Evolutionary conservation across 2,113 vertebrate genomes (phyloP).

Genomic region (Triplophysa siluroides): DNA sequence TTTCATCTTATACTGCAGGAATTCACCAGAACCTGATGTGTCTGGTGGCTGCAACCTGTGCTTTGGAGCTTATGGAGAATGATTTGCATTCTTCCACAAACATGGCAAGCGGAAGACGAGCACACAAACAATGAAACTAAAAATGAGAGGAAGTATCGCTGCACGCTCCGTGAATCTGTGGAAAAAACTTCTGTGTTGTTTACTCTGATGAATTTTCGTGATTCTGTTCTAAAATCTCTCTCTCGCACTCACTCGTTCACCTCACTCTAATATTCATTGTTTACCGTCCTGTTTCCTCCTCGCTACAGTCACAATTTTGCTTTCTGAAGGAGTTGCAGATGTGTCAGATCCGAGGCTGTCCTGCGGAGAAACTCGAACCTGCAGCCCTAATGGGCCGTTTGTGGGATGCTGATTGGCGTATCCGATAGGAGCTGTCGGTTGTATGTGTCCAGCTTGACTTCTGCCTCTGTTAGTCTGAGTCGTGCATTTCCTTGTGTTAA

Average conservation of each 20-base stretch:
- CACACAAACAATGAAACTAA: background rate
- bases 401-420: conserved; percentile 71
- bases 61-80: background rate
- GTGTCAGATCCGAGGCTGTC: conserved; percentile 30
- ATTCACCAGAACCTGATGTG: background rate
- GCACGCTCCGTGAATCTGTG: background rate
- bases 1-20: background rate
- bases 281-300: background rate
- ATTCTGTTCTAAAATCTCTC: background rate
- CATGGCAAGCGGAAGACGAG: background rate
- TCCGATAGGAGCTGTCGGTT: conserved; percentile 51
- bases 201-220: conserved; percentile 5
- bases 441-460: conserved; percentile 26
- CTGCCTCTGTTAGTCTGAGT: conserved; percentile 15
- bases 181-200: background rate
- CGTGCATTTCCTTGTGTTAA: conserved; percentile 47
- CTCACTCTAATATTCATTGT: conserved; percentile 1
- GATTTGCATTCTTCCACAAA: conserved; percentile 18
- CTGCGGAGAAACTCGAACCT: conserved; percentile 62
- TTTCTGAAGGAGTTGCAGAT: conserved; percentile 48
- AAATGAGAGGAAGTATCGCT: background rate
- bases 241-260: background rate
- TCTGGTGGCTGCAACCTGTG: background rate
- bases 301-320: conserved; percentile 1
- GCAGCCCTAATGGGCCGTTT: conserved; percentile 67